A percentile compares a stretch with the other conserved stretches of the same genome.
phyloP scores from a whole-genome alignment of 2,888 invertebrate genomes.

The Pollenia angustigena region DNA sequence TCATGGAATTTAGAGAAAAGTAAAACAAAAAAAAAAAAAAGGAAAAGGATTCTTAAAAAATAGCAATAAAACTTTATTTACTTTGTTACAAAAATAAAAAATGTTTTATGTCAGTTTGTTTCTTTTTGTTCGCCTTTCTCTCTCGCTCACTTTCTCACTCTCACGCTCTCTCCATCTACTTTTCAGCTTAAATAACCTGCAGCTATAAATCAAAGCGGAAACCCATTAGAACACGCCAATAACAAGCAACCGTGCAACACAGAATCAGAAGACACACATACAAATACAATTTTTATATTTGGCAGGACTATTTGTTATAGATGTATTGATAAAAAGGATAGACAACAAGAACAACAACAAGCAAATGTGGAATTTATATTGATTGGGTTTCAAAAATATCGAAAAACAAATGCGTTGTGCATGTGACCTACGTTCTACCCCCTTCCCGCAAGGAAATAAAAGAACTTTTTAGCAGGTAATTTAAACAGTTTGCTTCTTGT shows the following conservation, averaged over 20 bases:
- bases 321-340: neutral
- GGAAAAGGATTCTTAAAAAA: neutral
- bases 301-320: neutral
- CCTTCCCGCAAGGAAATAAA: constrained; percentile 4
- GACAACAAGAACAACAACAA: neutral
- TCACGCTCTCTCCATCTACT: neutral
- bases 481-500: neutral
- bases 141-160: neutral
- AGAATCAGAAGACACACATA: too few species aligned
- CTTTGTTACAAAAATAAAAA: neutral
- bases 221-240: constrained; percentile 31
- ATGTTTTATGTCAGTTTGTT: constrained; percentile 1
- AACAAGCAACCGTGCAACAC: neutral
- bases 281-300: neutral
- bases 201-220: constrained; percentile 58
- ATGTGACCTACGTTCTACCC: too few species aligned
- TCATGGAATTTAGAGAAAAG: constrained; percentile 10
- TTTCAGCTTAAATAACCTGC: constrained; percentile 50
- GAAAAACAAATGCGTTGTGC: too few species aligned
- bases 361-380: constrained; percentile 4
- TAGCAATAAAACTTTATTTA: neutral
- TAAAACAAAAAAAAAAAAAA: neutral
- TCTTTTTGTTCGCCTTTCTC: neutral
- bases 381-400: too few species aligned
- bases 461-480: constrained; percentile 43